Percentiles rank a stretch among this genome's conserved stretches.
phyloP scores from a whole-genome alignment of 2,797 vertebrate genomes.

The Adrianichthys oophorus region DNA sequence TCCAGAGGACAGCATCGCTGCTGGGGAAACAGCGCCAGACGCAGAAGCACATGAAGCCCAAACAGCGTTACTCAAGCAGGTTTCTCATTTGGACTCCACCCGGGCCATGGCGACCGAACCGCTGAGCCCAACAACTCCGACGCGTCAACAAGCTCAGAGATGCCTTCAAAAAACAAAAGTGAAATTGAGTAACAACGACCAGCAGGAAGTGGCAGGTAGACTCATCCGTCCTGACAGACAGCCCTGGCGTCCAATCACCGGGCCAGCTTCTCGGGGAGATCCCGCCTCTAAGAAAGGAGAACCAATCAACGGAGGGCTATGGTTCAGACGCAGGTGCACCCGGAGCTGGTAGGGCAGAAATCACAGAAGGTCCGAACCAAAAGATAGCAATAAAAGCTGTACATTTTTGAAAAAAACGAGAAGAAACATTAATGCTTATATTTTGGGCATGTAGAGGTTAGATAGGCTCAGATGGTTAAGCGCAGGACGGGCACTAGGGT shows the following conservation, averaged over 20 bases:
- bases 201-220: constrained; percentile 1
- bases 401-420: too few species aligned
- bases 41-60: too few species aligned
- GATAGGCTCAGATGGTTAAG: too few species aligned
- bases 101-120: not conserved
- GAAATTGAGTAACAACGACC: not conserved
- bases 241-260: not conserved
- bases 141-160: not conserved
- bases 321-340: not conserved
- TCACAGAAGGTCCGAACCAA: too few species aligned
- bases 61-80: too few species aligned
- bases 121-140: not conserved
- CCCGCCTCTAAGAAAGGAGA: not conserved
- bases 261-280: not conserved
- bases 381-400: too few species aligned
- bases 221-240: not conserved
- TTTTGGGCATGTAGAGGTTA: too few species aligned
- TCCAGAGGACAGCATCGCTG: not conserved
- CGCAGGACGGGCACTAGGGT: too few species aligned
- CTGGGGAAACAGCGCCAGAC: too few species aligned
- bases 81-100: too few species aligned
- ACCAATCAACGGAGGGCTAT: not conserved
- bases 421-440: too few species aligned
- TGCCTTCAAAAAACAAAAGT: not conserved
- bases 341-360: too few species aligned